A percentile compares a stretch with the other conserved stretches of the same genome.
phyloP scores from a whole-genome alignment of 2,888 invertebrate species.

The Dorcus parallelipipedus region DNA sequence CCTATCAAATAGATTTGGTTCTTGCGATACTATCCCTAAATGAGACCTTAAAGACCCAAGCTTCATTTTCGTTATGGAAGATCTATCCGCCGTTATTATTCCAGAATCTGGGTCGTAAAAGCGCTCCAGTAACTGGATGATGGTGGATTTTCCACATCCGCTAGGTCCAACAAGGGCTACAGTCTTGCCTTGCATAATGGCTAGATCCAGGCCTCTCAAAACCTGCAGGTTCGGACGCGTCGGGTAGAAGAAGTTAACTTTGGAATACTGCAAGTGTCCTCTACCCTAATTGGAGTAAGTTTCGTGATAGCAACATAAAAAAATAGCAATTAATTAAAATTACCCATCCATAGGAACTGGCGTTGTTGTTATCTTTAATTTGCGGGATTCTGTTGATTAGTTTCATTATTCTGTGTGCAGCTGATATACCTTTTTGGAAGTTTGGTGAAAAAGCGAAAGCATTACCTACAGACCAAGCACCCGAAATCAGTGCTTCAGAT shows the following conservation, averaged over 20 bases:
- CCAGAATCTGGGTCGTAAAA: constrained; percentile 78
- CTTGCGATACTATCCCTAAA: constrained; percentile 88
- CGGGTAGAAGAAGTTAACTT: constrained; percentile 74
- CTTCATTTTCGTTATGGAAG: constrained; percentile 34
- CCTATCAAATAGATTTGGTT: constrained; percentile 85
- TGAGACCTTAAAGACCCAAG: constrained; percentile 59
- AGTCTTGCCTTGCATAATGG: constrained; percentile 64
- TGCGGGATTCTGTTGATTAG: constrained; percentile 61
- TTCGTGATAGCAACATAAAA: background rate
- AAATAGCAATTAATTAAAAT: constrained; percentile 1
- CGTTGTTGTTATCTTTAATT: constrained; percentile 47
- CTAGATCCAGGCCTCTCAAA: constrained; percentile 62
- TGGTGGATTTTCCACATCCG: constrained; percentile 87
- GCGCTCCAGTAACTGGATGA: constrained; percentile 76
- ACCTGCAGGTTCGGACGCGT: constrained; percentile 68
- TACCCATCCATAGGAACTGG: constrained; percentile 43
- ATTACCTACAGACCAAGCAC: constrained; percentile 64
- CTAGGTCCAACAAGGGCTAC: constrained; percentile 77
- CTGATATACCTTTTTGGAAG: constrained; percentile 72
- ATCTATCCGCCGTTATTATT: constrained; percentile 48
- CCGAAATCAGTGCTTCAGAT: constrained; percentile 71
- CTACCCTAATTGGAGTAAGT: constrained; percentile 34
- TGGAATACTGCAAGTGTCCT: constrained; percentile 68
- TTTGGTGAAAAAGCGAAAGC: constrained; percentile 75
- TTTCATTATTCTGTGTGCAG: constrained; percentile 65